Conservation (phyloP, 2,113 vertebrate species). For the Enhydra lutris region DNA sequence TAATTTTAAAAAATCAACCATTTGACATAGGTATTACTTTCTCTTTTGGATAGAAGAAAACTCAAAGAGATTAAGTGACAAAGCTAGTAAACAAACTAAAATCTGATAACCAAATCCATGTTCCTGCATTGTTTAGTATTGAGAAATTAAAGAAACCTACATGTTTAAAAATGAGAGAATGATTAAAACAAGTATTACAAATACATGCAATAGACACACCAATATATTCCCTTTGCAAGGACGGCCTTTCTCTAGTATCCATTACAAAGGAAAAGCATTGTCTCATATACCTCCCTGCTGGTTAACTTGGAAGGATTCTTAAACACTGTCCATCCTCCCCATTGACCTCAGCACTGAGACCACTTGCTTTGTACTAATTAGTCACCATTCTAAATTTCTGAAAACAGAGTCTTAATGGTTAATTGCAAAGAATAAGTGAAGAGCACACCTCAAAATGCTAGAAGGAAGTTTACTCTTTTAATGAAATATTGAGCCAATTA, state of each 20-base stretch:
- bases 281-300: background rate
- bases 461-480: background rate
- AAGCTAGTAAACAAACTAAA: background rate
- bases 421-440: background rate
- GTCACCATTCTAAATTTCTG: background rate
- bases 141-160: background rate
- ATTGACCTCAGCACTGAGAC: background rate
- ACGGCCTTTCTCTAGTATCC: background rate
- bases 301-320: background rate
- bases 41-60: background rate
- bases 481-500: background rate
- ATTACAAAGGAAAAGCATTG: background rate
- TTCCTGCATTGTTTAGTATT: background rate
- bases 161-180: background rate
- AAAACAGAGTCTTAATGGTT: background rate
- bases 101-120: background rate
- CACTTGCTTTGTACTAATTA: background rate
- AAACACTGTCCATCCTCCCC: background rate
- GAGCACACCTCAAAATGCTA: background rate
- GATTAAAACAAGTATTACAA: background rate
- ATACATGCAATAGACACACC: background rate
- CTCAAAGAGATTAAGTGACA: background rate
- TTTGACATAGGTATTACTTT: background rate
- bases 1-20: background rate
- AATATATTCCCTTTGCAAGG: background rate